Evolutionary conservation across 1,140 invertebrate genomes (phyloP).

Genomic region (Drosophila lini): DNA sequence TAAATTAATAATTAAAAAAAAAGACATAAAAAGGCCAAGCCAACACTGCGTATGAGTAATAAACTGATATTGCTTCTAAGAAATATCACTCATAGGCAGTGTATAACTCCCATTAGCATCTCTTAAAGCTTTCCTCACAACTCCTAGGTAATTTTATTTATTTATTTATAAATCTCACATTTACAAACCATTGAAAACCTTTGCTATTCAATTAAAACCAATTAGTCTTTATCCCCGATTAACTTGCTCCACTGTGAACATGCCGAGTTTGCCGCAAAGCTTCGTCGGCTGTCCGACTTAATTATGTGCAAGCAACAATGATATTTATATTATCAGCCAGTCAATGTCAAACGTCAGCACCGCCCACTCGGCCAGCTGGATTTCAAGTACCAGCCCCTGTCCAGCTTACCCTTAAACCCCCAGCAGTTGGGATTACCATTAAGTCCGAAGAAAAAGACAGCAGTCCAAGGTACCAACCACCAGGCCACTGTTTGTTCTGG

Average conservation of each 20-base stretch:
- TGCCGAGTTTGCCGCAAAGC: constrained; percentile 48
- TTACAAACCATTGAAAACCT: not conserved
- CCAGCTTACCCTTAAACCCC: not conserved
- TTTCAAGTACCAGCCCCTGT: constrained; percentile 13
- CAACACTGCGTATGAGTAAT: not conserved
- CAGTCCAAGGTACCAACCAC: constrained; percentile 38
- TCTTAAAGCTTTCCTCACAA: not conserved
- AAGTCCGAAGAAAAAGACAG: constrained; percentile 50
- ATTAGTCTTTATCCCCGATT: not conserved
- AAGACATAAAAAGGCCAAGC: not conserved
- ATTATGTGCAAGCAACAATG: constrained; percentile 81
- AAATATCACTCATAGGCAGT: not conserved
- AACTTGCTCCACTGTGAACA: constrained; percentile 24
- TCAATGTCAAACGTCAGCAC: constrained; percentile 61
- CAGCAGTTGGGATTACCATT: constrained; percentile 42
- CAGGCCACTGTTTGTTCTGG: constrained; percentile 2
- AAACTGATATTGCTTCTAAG: not conserved
- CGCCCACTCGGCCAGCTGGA: constrained; percentile 21
- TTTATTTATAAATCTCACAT: not conserved
- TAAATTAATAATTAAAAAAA: too few relatives aligned
- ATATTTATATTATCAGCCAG: constrained; percentile 79
- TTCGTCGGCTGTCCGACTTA: constrained; percentile 66
- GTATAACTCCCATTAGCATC: not conserved
- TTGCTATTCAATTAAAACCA: not conserved
- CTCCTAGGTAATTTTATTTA: not conserved